These are phyloP conservation scores for Netelia virgata DNA, from an alignment of 2,888 invertebrate species.

Conservation along the genomic window DNA sequence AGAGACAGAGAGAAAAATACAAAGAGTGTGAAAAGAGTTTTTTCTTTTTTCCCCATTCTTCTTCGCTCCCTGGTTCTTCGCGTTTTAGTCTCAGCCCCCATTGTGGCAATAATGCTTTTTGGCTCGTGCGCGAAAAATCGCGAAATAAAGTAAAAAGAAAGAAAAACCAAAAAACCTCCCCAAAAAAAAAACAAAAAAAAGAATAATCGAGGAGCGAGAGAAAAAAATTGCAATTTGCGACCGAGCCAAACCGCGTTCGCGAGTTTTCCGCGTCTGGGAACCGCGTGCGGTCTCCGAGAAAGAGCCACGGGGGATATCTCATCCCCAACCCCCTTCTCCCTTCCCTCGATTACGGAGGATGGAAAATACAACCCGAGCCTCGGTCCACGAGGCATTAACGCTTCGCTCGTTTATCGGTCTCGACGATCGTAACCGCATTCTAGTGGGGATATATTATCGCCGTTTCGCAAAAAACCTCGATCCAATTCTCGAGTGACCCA, in stretches of 20 bases:
- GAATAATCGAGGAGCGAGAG: constrained; percentile 18
- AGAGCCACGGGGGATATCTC: not conserved
- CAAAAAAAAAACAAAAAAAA: constrained; percentile 26
- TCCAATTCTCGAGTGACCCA: constrained; percentile 50
- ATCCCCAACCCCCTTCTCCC: not conserved
- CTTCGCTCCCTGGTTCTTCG: constrained; percentile 34
- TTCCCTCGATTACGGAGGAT: not conserved
- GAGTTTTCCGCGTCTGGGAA: constrained; percentile 38
- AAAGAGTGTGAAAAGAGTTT: constrained; percentile 14
- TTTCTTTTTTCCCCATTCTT: constrained; percentile 15
- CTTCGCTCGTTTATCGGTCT: constrained; percentile 53
- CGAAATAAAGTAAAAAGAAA: constrained; percentile 23
- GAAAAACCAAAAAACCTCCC: constrained; percentile 16
- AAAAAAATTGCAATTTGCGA: constrained; percentile 46
- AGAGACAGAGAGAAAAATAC: not conserved
- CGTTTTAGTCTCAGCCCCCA: not conserved
- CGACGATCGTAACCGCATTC: constrained; percentile 5
- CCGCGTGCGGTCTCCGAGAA: constrained; percentile 13
- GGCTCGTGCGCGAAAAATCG: constrained; percentile 35
- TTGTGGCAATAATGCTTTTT: constrained; percentile 54
- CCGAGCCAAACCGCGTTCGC: constrained; percentile 68
- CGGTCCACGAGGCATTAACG: constrained; percentile 48
- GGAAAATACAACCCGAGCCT: not conserved
- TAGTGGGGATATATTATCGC: constrained; percentile 46
- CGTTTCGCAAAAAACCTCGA: constrained; percentile 44